Conservation (phyloP, 2,888 invertebrate genomes). For the Tipula unca region DNA sequence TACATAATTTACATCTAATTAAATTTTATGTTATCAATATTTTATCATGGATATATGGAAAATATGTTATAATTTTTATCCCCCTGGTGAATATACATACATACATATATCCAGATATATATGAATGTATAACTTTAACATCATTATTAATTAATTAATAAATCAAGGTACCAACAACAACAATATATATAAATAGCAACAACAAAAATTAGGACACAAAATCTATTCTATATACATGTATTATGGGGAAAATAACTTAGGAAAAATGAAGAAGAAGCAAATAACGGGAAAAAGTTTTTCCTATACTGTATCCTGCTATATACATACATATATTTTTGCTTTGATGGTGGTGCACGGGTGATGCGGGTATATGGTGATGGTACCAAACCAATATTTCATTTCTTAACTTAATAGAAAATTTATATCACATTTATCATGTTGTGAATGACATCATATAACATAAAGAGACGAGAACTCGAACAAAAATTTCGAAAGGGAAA, state of each 20-base stretch:
- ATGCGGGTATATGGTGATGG: background rate
- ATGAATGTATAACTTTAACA: constrained; percentile 14
- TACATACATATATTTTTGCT: background rate
- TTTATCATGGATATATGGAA: background rate
- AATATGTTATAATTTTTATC: background rate
- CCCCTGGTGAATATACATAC: background rate
- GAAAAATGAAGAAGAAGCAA: background rate
- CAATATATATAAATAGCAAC: background rate
- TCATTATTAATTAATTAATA: constrained; percentile 8
- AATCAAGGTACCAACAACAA: constrained; percentile 3
- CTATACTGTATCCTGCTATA: background rate
- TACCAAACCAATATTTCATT: background rate
- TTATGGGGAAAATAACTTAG: background rate
- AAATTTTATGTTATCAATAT: background rate
- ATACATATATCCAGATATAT: background rate
- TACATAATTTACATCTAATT: constrained; percentile 8
- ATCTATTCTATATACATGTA: background rate
- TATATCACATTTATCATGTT: constrained; percentile 14
- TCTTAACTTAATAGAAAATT: background rate
- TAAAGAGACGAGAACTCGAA: background rate
- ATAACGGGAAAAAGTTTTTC: background rate
- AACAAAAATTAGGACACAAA: background rate
- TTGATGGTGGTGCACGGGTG: background rate
- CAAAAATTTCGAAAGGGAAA: background rate
- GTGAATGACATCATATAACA: background rate